Percentiles rank a stretch among this genome's conserved stretches.
phyloP scores from a whole-genome alignment of 2,888 invertebrate species.

The Cistogaster globosa region DNA sequence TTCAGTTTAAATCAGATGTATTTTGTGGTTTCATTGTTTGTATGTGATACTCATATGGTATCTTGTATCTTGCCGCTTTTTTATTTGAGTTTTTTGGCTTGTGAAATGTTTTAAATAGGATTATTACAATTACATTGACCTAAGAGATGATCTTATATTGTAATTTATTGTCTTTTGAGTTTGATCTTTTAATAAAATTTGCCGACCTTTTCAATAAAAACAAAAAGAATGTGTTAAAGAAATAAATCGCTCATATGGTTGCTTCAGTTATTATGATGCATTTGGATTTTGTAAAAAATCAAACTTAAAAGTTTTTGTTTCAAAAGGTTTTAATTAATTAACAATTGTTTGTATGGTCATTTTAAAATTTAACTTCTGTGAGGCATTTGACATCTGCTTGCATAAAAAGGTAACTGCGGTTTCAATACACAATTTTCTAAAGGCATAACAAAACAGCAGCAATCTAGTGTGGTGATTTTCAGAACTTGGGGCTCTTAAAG shows the following conservation, averaged over 20 bases:
- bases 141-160: conserved; percentile 37
- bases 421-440: too few relatives aligned
- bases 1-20: conserved; percentile 33
- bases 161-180: conserved; percentile 32
- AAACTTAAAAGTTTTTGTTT: neutral
- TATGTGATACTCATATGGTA: conserved; percentile 44
- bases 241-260: neutral
- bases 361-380: too few relatives aligned
- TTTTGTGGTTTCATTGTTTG: conserved; percentile 48
- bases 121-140: conserved; percentile 60
- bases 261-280: too few relatives aligned
- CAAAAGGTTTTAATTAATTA: too few relatives aligned
- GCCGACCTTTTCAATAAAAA: conserved; percentile 23
- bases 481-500: too few relatives aligned
- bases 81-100: conserved; percentile 9
- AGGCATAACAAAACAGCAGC: too few relatives aligned
- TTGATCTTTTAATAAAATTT: conserved; percentile 49
- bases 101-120: conserved; percentile 57
- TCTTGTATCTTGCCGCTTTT: conserved; percentile 17
- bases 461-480: too few relatives aligned
- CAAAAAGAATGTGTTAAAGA: neutral
- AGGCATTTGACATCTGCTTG: too few relatives aligned
- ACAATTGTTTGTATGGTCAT: too few relatives aligned
- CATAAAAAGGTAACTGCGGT: too few relatives aligned
- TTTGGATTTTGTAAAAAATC: neutral